A percentile compares a stretch with the other conserved stretches of the same genome.
phyloP scores from a whole-genome alignment of 2,888 invertebrate species.

The Meteorus colon region DNA sequence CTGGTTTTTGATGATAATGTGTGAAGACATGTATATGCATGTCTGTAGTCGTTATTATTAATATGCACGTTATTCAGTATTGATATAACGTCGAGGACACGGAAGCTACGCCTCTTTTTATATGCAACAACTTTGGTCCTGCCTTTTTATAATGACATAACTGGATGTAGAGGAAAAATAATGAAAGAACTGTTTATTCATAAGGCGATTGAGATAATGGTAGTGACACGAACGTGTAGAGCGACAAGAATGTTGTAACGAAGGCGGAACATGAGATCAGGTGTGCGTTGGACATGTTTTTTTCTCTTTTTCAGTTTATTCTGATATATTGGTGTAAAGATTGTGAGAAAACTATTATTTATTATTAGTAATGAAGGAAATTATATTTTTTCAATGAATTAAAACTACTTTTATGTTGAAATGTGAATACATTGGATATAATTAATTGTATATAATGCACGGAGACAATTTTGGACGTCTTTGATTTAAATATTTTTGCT shows the following conservation, averaged over 20 bases:
- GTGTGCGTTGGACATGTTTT: not conserved
- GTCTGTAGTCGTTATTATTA: not conserved
- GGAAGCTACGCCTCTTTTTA: slow-evolving; percentile 26
- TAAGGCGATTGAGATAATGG: slow-evolving; percentile 46
- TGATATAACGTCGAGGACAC: slow-evolving; percentile 20
- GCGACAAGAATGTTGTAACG: slow-evolving; percentile 41
- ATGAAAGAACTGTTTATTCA: slow-evolving; percentile 38
- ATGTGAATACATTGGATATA: not conserved
- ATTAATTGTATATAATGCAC: not conserved
- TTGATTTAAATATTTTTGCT: not conserved
- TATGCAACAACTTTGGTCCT: slow-evolving; percentile 20
- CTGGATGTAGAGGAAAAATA: slow-evolving; percentile 25
- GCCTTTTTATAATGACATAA: slow-evolving; percentile 34
- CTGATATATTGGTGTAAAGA: not conserved
- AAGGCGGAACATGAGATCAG: slow-evolving; percentile 22
- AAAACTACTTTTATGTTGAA: not conserved
- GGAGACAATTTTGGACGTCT: not conserved
- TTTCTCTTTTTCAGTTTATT: not conserved
- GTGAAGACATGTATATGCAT: not conserved
- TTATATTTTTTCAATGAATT: not conserved
- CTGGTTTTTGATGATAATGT: not conserved
- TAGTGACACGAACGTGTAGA: slow-evolving; percentile 31
- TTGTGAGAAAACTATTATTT: not conserved
- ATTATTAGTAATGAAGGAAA: not conserved
- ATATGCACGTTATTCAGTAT: slow-evolving; percentile 11